A percentile compares a stretch with the other conserved stretches of the same genome.
Conservation (phyloP, 1,140 invertebrate species). For the Drosophila triauraria region DNA sequence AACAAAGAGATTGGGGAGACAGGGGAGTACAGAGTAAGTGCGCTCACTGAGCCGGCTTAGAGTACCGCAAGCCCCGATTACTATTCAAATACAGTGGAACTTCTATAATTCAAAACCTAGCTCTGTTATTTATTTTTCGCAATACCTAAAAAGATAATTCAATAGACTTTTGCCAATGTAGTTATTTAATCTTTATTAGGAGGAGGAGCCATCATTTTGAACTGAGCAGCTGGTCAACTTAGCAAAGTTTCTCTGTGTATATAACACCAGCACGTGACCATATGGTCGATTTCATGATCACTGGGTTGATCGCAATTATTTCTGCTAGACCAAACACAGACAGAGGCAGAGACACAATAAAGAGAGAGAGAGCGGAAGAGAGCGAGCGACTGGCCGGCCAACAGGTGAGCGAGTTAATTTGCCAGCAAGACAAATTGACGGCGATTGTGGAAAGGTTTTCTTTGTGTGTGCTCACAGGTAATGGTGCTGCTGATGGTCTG, state of each 20-base stretch:
- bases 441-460: constrained; percentile 75
- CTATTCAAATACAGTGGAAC: background rate
- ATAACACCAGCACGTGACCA: constrained; percentile 43
- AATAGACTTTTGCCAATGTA: background rate
- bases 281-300: constrained; percentile 39
- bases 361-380: constrained; percentile 6
- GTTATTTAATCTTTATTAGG: background rate
- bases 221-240: background rate
- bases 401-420: constrained; percentile 63
- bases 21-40: background rate
- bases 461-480: constrained; percentile 32
- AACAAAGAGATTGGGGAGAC: background rate
- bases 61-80: constrained; percentile 67
- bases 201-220: too few relatives aligned
- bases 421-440: constrained; percentile 79
- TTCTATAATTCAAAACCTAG: background rate
- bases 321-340: constrained; percentile 37
- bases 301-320: constrained; percentile 40
- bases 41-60: constrained; percentile 62
- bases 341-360: constrained; percentile 5
- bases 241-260: constrained; percentile 5
- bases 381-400: constrained; percentile 7
- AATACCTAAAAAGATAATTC: background rate
- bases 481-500: constrained; percentile 10
- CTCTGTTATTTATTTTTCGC: background rate